Base-by-base conservation (phyloP, 35 echinoderm and acorn worm genomes). In the Acanthaster planci region DNA sequence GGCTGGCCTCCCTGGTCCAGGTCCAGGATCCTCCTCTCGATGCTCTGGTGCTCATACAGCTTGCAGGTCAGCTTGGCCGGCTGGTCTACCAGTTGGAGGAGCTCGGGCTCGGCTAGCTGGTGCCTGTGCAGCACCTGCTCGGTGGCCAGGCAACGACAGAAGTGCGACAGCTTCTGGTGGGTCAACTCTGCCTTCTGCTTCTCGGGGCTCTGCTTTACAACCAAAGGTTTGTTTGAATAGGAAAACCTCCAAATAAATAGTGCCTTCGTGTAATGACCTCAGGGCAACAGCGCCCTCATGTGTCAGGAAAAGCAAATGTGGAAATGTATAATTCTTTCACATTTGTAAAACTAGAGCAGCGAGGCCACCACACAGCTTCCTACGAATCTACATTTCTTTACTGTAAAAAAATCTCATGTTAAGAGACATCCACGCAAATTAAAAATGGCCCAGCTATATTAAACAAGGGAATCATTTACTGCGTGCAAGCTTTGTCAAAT, bases 21-120 rank as follows among this genome's bases (percentile, higher is more conserved):
- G 59, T 81, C 91, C 23, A 76, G 55, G 40, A 78, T 90, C 40
- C 82, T 78, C 18, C 87, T 80, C 51, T 93, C 91, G 44, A 97
- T 90, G 51, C 87, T 92, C 21, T 60, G 27, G 52, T 97, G 95
- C 85, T 97, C 90, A 85, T 97, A 97, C 23, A 97, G 84, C 21
- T 77, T 87, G 8, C 90, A 88, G 40, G 93, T 97, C 0, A 97
- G 90, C 37, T 84, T 89, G 8, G 88, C 87, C 1, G 95, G 95
- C 9, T 84, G 80, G n/a, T 89, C 75, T 0, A 92, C 85, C 76
- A 90, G 54, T 17, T 83, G 16, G 8, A 90, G 51, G 10, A 90
- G 60, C 30, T 60, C 75, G 1, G 47, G 44, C 10, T 93, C 91
- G 12, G 51, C 87, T 9, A 97, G 76, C 1, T 90, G 84, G 52